phyloP scores from a whole-genome alignment of 1,140 invertebrate genomes.

The Drosophila auraria region DNA sequence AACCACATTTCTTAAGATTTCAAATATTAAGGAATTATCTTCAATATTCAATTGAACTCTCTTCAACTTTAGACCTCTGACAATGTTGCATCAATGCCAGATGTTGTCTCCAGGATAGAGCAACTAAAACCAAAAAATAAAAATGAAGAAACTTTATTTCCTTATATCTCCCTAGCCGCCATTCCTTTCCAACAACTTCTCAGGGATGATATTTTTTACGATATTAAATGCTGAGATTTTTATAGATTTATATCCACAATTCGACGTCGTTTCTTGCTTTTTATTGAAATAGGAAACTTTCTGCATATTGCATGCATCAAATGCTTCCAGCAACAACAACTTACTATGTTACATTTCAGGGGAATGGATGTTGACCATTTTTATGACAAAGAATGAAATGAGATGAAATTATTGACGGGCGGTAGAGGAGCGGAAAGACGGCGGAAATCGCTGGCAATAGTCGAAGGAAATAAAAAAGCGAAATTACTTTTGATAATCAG shows the following conservation, averaged over 20 bases:
- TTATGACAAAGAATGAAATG: constrained; percentile 82
- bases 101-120: constrained; percentile 41
- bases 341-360: constrained; percentile 45
- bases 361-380: constrained; percentile 62
- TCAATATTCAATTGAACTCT: not conserved
- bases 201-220: constrained; percentile 53
- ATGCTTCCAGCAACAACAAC: constrained; percentile 59
- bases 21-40: not conserved
- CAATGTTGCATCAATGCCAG: constrained; percentile 46
- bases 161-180: not conserved
- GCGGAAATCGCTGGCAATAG: constrained; percentile 81
- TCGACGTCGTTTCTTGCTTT: constrained; percentile 54
- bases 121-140: constrained; percentile 44
- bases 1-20: not conserved
- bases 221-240: constrained; percentile 74
- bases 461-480: constrained; percentile 78
- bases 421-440: constrained; percentile 45
- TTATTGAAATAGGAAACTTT: constrained; percentile 83
- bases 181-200: not conserved
- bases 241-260: constrained; percentile 79
- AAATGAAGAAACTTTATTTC: constrained; percentile 48
- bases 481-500: constrained; percentile 81
- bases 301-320: constrained; percentile 83
- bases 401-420: constrained; percentile 76
- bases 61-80: constrained; percentile 12